Evolutionary conservation across 1,140 invertebrate genomes (phyloP).

Genomic region (Bombus breviceps): DNA sequence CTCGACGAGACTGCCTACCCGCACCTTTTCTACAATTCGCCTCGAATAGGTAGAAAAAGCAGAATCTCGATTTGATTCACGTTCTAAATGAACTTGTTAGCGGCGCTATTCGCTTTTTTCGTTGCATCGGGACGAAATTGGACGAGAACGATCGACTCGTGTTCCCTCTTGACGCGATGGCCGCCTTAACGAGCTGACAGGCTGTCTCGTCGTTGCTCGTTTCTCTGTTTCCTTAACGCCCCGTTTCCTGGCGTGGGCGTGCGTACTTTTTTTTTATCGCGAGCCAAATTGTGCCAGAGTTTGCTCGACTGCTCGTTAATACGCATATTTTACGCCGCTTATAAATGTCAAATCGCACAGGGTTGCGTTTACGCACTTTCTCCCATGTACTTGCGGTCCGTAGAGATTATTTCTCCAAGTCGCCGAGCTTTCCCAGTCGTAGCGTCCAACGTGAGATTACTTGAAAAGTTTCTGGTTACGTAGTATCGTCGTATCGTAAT

Average conservation of each 20-base stretch:
- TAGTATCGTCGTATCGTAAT: too few relatives aligned
- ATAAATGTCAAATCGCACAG: neutral
- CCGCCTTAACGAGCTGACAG: neutral
- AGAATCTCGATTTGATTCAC: too few relatives aligned
- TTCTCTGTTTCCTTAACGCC: constrained; percentile 3
- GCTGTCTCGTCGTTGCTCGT: constrained; percentile 11
- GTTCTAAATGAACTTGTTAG: neutral
- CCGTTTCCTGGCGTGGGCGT: neutral
- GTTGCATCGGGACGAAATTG: neutral
- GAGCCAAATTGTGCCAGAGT: neutral
- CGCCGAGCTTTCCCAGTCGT: neutral
- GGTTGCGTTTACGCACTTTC: neutral
- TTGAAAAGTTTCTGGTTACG: neutral
- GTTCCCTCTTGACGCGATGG: neutral
- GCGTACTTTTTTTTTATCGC: neutral
- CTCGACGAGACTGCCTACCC: neutral
- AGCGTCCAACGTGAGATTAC: neutral
- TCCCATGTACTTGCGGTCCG: neutral
- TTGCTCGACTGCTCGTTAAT: neutral
- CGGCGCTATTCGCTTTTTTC: neutral
- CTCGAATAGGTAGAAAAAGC: too few relatives aligned
- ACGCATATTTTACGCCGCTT: neutral
- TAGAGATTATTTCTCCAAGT: neutral
- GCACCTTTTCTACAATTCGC: too few relatives aligned
- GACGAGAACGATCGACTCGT: neutral